Percentiles rank a stretch among this genome's conserved stretches.
These are phyloP conservation scores for Lingula anatina DNA, from an alignment of 2,888 invertebrate genomes.

Conservation along the genomic window DNA sequence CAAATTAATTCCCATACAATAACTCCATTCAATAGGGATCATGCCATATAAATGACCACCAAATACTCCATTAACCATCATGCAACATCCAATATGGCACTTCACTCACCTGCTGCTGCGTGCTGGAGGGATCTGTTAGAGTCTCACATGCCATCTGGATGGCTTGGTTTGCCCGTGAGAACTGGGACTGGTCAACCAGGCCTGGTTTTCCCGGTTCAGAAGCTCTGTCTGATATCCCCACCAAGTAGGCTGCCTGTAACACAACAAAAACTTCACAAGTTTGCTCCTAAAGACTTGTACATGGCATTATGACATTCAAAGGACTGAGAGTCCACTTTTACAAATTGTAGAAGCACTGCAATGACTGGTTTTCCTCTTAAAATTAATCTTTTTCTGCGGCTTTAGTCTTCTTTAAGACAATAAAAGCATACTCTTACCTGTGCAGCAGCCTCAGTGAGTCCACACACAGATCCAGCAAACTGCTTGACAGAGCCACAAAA, in stretches of 20 bases:
- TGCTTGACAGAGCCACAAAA: conserved; percentile 78
- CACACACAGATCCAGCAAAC: conserved; percentile 84
- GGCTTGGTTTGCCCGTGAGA: conserved; percentile 73
- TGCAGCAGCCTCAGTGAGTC: conserved; percentile 85
- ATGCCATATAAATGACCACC: no score
- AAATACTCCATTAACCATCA: no score
- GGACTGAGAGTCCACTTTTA: no score
- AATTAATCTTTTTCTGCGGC: not conserved
- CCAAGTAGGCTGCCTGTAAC: conserved; percentile 75
- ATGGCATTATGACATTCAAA: no score
- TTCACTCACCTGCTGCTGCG: conserved; percentile 45
- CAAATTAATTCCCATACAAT: no score
- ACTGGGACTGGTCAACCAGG: conserved; percentile 48
- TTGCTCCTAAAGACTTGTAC: not conserved
- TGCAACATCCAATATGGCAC: no score
- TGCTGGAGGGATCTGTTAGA: conserved; percentile 44
- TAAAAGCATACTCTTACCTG: conserved; percentile 56
- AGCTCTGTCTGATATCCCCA: conserved; percentile 87
- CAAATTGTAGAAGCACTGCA: no score
- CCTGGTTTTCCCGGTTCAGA: conserved; percentile 75
- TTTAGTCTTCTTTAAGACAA: not conserved
- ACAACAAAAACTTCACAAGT: conserved; percentile 1
- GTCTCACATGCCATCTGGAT: conserved; percentile 80
- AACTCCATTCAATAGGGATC: no score
- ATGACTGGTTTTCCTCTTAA: not conserved